phyloP scores from a whole-genome alignment of 2,797 vertebrate species.

The Micropoecilia bifurca region DNA sequence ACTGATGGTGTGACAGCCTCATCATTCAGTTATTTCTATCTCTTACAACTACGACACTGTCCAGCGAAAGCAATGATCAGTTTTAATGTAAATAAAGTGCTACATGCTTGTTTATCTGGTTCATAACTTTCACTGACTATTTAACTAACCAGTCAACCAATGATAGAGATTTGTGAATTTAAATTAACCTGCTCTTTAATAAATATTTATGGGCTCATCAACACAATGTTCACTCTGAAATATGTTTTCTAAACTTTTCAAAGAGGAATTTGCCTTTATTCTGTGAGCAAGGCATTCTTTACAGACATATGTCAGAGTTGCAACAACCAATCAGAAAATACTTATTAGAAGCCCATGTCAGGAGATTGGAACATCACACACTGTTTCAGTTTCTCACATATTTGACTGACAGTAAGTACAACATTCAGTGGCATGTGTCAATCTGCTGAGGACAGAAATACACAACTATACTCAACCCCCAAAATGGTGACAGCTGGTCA shows the following conservation, averaged over 20 bases:
- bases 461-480: slow-evolving; percentile 36
- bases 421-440: slow-evolving; percentile 41
- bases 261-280: not conserved
- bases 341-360: slow-evolving; percentile 17
- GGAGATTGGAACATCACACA: slow-evolving; percentile 32
- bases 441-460: slow-evolving; percentile 14
- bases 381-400: slow-evolving; percentile 19
- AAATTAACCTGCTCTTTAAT: not conserved
- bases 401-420: slow-evolving; percentile 11
- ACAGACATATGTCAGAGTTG: slow-evolving; percentile 7
- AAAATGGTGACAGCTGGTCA: slow-evolving; percentile 38
- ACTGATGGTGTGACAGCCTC: not conserved
- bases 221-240: not conserved
- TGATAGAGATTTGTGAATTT: not conserved
- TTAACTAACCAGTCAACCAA: not conserved
- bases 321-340: slow-evolving; percentile 21
- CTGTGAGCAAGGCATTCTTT: not conserved
- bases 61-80: not conserved
- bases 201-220: not conserved
- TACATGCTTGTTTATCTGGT: not conserved
- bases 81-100: not conserved
- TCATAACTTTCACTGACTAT: not conserved
- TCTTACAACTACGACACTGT: not conserved
- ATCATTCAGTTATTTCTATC: not conserved
- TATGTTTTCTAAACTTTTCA: not conserved